Percentiles rank a stretch among this genome's conserved stretches.
These are phyloP conservation scores for Sminthopsis crassicaudata DNA, from an alignment of 2,113 vertebrate species.

Conservation along the genomic window DNA sequence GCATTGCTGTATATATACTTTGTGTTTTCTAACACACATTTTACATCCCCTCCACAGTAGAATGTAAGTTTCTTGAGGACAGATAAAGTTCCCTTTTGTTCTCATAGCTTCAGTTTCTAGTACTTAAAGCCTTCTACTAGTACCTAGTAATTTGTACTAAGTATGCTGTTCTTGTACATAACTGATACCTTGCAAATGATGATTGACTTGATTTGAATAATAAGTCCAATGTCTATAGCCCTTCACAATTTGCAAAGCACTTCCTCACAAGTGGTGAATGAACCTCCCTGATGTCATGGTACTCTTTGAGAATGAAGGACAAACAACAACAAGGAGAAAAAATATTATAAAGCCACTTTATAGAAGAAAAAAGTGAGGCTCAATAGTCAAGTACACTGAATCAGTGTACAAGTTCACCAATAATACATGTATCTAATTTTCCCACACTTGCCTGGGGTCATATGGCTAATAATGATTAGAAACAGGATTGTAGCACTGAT, in stretches of 20 bases:
- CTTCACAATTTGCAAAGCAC: background rate
- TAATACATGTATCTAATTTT: no score
- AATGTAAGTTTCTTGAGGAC: background rate
- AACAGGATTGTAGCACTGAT: background rate
- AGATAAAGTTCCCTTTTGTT: background rate
- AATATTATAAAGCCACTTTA: constrained; percentile 15
- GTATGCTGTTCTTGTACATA: background rate
- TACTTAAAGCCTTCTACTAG: background rate
- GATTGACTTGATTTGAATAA: background rate
- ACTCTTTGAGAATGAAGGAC: no score
- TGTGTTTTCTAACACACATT: background rate
- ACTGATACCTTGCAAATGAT: background rate
- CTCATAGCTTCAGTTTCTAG: background rate
- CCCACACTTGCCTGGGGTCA: background rate
- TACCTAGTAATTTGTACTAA: background rate
- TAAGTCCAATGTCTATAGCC: background rate
- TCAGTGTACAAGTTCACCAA: no score
- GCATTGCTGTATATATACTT: background rate
- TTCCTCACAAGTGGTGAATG: background rate
- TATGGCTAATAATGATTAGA: background rate
- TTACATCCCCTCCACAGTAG: background rate
- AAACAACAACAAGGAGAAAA: background rate
- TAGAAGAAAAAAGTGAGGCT: constrained; percentile 14
- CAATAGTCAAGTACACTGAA: background rate
- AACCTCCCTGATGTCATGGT: background rate